These are phyloP conservation scores for Pseudomyrmex dendroicus DNA, from an alignment of 1,140 invertebrate genomes.

Conservation along the genomic window DNA sequence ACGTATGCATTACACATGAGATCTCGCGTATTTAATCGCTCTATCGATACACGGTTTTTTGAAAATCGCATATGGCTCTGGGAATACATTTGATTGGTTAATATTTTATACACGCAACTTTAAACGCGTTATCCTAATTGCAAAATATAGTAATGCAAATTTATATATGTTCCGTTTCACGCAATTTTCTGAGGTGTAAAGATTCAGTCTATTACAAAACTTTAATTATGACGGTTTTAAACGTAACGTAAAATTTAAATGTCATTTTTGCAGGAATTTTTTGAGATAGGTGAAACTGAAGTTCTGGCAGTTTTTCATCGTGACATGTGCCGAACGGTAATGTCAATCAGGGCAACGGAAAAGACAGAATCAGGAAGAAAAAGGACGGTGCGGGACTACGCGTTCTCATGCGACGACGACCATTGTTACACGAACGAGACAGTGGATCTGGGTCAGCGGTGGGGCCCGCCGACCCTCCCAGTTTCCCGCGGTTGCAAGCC, in stretches of 20 bases:
- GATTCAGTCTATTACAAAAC: neutral
- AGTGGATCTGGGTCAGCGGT: conserved; percentile 76
- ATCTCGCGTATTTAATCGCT: conserved; percentile 29
- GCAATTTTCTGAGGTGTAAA: neutral
- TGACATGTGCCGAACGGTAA: conserved; percentile 35
- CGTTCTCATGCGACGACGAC: conserved; percentile 75
- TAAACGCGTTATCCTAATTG: neutral
- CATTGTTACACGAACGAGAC: conserved; percentile 73
- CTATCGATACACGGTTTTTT: neutral
- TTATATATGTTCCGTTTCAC: neutral
- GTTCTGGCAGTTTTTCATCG: neutral
- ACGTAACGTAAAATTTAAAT: neutral
- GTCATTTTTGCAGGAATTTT: neutral
- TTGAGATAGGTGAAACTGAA: conserved; percentile 1
- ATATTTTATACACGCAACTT: neutral
- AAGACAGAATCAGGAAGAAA: conserved; percentile 66
- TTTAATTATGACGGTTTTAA: no score
- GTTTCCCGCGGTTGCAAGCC: conserved; percentile 74
- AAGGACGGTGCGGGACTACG: conserved; percentile 64
- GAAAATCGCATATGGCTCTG: neutral
- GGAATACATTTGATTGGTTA: neutral
- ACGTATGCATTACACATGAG: conserved; percentile 28
- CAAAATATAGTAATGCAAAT: neutral
- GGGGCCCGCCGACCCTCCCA: conserved; percentile 71
- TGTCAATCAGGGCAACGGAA: conserved; percentile 53